A percentile compares a stretch with the other conserved stretches of the same genome.
Conservation (phyloP, 2,888 invertebrate species). For the Bellardia pandia region DNA sequence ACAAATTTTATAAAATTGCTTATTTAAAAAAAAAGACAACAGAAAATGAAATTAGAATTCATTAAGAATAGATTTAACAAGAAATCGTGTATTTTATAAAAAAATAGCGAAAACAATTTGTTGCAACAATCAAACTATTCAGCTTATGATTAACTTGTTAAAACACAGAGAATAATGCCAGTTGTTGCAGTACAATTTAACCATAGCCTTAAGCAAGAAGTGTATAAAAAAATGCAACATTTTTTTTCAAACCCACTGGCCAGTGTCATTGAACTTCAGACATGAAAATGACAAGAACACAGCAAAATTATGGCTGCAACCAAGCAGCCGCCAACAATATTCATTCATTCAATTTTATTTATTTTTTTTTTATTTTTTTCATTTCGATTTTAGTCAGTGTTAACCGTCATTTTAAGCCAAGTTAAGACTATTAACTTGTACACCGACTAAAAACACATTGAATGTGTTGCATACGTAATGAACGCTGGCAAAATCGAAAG, state of each 20-base stretch:
- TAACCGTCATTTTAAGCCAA: slow-evolving; percentile 53
- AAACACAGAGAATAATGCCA: not conserved
- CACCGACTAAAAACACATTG: not conserved
- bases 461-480: slow-evolving; percentile 42
- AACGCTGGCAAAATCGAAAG: not conserved
- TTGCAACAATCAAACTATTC: not conserved
- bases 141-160: too few species aligned
- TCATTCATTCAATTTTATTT: not conserved
- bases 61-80: not conserved
- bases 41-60: too few species aligned
- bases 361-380: not conserved
- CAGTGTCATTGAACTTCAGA: slow-evolving; percentile 61
- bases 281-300: slow-evolving; percentile 38
- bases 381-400: not conserved
- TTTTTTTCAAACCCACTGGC: not conserved
- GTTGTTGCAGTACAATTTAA: not conserved
- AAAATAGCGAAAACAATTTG: not conserved
- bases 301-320: slow-evolving; percentile 31
- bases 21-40: too few species aligned
- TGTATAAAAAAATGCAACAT: slow-evolving; percentile 9
- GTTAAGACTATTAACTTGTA: slow-evolving; percentile 54
- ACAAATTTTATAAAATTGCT: too few species aligned
- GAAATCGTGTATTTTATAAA: too few species aligned
- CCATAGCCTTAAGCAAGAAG: slow-evolving; percentile 16
- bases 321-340: slow-evolving; percentile 4